Conservation (phyloP, 2,888 invertebrate species). For the Imbricaverruca yamaguchii region DNA sequence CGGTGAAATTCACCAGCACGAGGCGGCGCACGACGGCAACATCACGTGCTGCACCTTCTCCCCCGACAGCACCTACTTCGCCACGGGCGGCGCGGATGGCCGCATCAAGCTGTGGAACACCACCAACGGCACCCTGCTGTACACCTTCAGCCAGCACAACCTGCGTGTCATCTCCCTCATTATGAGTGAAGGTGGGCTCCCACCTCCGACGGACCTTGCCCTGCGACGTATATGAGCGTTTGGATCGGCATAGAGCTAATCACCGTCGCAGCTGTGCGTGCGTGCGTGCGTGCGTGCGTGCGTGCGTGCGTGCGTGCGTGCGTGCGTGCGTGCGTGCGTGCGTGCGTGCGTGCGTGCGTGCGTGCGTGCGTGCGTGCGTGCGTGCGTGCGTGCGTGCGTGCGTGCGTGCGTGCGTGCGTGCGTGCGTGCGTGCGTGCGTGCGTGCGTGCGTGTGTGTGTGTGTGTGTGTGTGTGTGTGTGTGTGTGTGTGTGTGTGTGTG, state of each 20-base stretch:
- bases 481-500: no score
- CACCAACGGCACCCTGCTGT: neutral
- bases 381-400: no score
- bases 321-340: neutral
- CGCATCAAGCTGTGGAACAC: neutral
- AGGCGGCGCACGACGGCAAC: neutral
- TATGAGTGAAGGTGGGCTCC: neutral
- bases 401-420: no score
- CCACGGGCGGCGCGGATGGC: slow-evolving; percentile 13
- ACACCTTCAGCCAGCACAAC: slow-evolving; percentile 11
- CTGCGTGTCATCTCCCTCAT: neutral
- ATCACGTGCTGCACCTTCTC: slow-evolving; percentile 14
- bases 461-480: no score
- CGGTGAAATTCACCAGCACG: no score
- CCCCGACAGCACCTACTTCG: slow-evolving; percentile 10
- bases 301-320: neutral
- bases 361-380: no score
- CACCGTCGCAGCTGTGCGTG: neutral
- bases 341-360: no score
- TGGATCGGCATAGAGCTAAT: no score
- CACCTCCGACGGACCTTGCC: neutral
- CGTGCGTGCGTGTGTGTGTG: no score
- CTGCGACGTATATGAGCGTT: no score
- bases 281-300: neutral
- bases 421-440: no score